Percentiles rank a stretch among this genome's conserved stretches.
Conservation (phyloP, 2,113 vertebrate species). For the Charina bottae region DNA sequence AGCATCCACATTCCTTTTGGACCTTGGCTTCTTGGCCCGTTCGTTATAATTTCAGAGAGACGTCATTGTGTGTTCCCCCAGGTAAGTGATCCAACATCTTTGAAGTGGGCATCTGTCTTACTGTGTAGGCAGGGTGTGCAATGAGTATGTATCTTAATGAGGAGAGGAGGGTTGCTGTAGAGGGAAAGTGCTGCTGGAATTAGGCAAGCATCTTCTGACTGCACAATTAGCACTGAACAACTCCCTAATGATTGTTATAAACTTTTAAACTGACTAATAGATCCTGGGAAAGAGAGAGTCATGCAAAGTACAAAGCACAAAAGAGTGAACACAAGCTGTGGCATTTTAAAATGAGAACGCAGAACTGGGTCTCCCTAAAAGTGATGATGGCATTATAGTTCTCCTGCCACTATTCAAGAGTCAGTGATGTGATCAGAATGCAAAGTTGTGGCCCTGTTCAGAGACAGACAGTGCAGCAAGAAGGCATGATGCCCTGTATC, state of each 20-base stretch:
- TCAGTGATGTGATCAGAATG: constrained; percentile 36
- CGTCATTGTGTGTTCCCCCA: neutral
- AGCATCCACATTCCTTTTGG: neutral
- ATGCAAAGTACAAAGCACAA: constrained; percentile 66
- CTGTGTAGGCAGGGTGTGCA: neutral
- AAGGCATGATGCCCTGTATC: neutral
- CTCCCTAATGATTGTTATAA: constrained; percentile 61
- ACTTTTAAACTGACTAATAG: constrained; percentile 66
- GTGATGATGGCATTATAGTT: constrained; percentile 59
- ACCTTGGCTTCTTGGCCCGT: neutral
- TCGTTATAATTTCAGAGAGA: neutral
- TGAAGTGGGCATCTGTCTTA: neutral
- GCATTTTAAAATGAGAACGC: constrained; percentile 68
- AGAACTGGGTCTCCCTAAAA: constrained; percentile 56
- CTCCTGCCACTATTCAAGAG: constrained; percentile 41
- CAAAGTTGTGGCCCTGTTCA: neutral
- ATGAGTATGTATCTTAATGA: constrained; percentile 8
- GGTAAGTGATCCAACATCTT: neutral
- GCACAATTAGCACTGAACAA: constrained; percentile 64
- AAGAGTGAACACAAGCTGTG: constrained; percentile 68
- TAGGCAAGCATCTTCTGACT: constrained; percentile 43
- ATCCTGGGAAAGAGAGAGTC: constrained; percentile 63
- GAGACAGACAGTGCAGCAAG: neutral
- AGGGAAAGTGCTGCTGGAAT: neutral
- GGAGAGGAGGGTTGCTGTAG: constrained; percentile 20